Conservation (phyloP, 2,797 vertebrate species). For the Neosalanx taihuensis region DNA sequence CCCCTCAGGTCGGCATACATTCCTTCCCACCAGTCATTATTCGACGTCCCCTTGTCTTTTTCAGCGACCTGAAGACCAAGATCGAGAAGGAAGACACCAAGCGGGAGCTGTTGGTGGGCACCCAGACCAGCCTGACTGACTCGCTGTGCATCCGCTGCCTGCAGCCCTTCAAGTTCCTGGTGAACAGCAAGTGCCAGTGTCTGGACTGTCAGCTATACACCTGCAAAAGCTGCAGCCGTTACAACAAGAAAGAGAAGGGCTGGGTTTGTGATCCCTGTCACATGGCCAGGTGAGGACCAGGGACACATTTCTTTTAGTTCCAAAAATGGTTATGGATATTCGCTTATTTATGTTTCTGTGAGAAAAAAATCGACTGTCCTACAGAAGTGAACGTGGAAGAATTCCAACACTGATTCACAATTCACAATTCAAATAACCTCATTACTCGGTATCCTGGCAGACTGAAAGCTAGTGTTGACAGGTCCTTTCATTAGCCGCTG, state of each 20-base stretch:
- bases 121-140: conserved; percentile 66
- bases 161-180: conserved; percentile 78
- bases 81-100: conserved; percentile 75
- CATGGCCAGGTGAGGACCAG: conserved; percentile 67
- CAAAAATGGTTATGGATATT: too few relatives aligned
- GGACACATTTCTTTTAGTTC: not conserved
- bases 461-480: not conserved
- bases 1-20: too few relatives aligned
- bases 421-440: too few relatives aligned
- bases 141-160: conserved; percentile 81
- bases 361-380: too few relatives aligned
- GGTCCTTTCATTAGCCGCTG: not conserved
- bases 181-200: conserved; percentile 74
- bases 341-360: too few relatives aligned
- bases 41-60: not conserved
- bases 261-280: conserved; percentile 81
- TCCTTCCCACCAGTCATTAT: not conserved
- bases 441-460: too few relatives aligned
- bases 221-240: conserved; percentile 77
- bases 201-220: conserved; percentile 73
- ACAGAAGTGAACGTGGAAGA: too few relatives aligned
- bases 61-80: conserved; percentile 76
- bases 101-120: conserved; percentile 69
- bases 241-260: conserved; percentile 73
- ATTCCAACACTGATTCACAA: too few relatives aligned